phyloP scores from a whole-genome alignment of 2,113 vertebrate genomes.

The Halcyon malimbica region DNA sequence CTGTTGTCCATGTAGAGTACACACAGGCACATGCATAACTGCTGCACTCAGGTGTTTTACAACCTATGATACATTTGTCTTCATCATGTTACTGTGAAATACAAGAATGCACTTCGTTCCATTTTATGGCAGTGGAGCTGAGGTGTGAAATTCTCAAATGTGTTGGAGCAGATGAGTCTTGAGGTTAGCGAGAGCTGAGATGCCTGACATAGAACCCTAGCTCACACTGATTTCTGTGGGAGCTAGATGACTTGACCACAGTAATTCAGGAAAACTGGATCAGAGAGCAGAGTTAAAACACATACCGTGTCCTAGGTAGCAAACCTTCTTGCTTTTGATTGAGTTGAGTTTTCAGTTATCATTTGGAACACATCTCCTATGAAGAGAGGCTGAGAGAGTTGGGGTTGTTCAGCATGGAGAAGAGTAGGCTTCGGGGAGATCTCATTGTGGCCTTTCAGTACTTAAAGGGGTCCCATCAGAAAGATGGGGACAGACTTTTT shows the following conservation, averaged over 20 bases:
- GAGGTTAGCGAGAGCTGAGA: not conserved
- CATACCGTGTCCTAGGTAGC: not conserved
- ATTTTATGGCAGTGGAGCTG: not conserved
- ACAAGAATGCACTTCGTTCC: not conserved
- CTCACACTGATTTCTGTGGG: accelerated
- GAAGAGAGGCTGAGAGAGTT: not conserved
- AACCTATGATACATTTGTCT: not conserved
- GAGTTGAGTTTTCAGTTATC: not conserved
- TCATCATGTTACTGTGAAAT: not conserved
- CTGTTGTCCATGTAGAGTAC: not conserved
- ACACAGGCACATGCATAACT: not conserved
- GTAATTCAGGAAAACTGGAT: not conserved
- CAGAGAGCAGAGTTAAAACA: not conserved
- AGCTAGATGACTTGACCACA: not conserved
- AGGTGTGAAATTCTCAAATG: not conserved
- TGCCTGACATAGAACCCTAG: accelerated
- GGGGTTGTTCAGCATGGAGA: not conserved
- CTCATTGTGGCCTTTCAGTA: not conserved
- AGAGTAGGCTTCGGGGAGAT: not conserved
- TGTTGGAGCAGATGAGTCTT: not conserved
- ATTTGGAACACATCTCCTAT: not conserved
- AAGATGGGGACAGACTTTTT: not conserved
- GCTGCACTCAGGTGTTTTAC: not conserved
- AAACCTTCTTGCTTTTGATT: not conserved
- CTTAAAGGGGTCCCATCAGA: not conserved